phyloP scores from a whole-genome alignment of 2,888 invertebrate species.

The Clitarchus hookeri region DNA sequence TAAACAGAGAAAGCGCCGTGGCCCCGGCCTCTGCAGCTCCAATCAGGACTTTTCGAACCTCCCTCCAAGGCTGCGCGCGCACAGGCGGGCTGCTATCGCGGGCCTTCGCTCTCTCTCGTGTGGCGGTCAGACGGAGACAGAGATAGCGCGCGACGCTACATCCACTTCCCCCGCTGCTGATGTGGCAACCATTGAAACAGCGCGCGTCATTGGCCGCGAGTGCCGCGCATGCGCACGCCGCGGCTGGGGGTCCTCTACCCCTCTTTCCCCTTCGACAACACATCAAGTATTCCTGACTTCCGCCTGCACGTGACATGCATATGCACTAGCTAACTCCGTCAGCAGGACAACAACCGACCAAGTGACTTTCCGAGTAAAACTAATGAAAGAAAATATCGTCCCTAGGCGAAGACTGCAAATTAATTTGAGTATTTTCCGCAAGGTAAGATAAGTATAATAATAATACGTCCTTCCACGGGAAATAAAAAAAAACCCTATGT shows the following conservation, averaged over 20 bases:
- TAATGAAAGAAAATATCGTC: too few species aligned
- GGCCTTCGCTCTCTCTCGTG: not conserved
- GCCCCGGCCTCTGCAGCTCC: not conserved
- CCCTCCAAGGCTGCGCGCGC: constrained; percentile 2
- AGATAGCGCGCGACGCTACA: not conserved
- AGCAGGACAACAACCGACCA: not conserved
- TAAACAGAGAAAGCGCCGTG: constrained; percentile 2
- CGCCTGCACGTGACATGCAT: not conserved
- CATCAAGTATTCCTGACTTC: not conserved
- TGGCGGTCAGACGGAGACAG: not conserved
- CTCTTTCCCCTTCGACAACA: not conserved
- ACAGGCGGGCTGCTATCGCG: not conserved
- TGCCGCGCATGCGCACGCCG: not conserved
- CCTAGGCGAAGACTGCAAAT: too few species aligned
- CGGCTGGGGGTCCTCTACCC: not conserved
- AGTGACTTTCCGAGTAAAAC: not conserved
- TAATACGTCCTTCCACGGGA: too few species aligned
- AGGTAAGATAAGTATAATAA: too few species aligned
- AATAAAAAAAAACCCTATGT: too few species aligned
- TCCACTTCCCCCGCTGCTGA: not conserved
- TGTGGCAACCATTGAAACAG: not conserved
- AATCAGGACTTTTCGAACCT: constrained; percentile 14
- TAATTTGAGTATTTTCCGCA: too few species aligned
- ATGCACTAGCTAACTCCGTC: not conserved
- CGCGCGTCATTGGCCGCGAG: not conserved